Percentiles rank a stretch among this genome's conserved stretches.
These are phyloP conservation scores for Enteromius radiatus DNA, from an alignment of 2,797 vertebrate species.

Conservation along the genomic window DNA sequence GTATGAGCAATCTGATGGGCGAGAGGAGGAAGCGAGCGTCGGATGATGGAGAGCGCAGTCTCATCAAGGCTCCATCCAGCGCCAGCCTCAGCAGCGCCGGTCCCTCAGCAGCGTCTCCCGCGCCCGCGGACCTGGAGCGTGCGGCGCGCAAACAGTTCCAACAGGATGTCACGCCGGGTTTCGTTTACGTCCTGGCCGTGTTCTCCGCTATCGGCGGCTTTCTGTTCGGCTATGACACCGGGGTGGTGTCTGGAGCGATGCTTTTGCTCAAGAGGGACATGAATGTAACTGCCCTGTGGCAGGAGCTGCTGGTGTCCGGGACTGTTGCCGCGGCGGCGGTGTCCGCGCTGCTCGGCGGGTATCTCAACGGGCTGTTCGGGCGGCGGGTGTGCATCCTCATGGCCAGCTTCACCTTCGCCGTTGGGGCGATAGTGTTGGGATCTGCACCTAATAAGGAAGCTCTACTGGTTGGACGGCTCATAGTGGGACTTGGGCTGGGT, in stretches of 20 bases:
- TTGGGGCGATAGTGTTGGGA: constrained; percentile 87
- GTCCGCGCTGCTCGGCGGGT: constrained; percentile 88
- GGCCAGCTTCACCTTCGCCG: constrained; percentile 88
- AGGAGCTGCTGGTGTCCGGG: constrained; percentile 93
- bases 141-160: constrained; percentile 95
- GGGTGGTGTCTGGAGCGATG: constrained; percentile 96
- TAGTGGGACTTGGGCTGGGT: constrained; percentile 95
- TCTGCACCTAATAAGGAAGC: constrained; percentile 86
- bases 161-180: constrained; percentile 88
- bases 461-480: constrained; percentile 86
- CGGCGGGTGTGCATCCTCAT: constrained; percentile 90
- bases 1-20: constrained; percentile 93
- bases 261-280: constrained; percentile 91
- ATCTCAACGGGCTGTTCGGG: constrained; percentile 88
- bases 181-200: constrained; percentile 89
- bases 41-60: constrained; percentile 81
- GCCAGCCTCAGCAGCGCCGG: constrained; percentile 82
- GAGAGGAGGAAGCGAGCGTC: constrained; percentile 86
- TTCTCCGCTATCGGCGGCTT: constrained; percentile 96
- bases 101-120: constrained; percentile 57
- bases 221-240: constrained; percentile 95
- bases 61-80: constrained; percentile 83
- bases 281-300: constrained; percentile 89
- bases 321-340: constrained; percentile 92
- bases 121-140: constrained; percentile 87